These are phyloP conservation scores for Willisornis vidua DNA, from an alignment of 2,113 vertebrate species.

Conservation along the genomic window DNA sequence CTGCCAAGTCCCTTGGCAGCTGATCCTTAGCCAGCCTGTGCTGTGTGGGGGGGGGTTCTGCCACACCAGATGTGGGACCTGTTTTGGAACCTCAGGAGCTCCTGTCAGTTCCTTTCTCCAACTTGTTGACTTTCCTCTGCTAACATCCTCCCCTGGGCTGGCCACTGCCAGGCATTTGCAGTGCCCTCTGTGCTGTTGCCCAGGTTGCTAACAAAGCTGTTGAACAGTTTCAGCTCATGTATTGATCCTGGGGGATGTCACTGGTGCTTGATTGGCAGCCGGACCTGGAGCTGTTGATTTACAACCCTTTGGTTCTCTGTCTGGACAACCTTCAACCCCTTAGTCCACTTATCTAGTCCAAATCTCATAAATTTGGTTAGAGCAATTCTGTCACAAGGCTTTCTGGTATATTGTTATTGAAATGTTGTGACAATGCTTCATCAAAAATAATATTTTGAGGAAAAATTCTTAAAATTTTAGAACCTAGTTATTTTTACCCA, in stretches of 20 bases:
- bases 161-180: neutral
- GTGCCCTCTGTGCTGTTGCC: too few relatives aligned
- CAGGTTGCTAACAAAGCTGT: neutral
- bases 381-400: neutral
- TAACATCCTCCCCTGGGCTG: neutral
- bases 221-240: neutral
- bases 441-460: neutral
- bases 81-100: neutral
- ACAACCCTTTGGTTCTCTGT: neutral
- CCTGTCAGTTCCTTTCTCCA: neutral
- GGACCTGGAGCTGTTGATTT: neutral
- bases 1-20: neutral
- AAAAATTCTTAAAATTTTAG: neutral
- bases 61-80: neutral
- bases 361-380: neutral
- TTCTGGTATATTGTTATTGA: neutral
- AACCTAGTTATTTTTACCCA: neutral
- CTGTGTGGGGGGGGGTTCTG: neutral
- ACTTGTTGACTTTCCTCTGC: neutral
- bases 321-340: neutral
- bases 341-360: fast-evolving
- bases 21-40: neutral
- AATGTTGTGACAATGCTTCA: neutral
- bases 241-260: neutral
- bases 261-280: neutral